Base-by-base conservation (phyloP, 2,888 invertebrate genomes). In the Zygaena filipendulae region DNA sequence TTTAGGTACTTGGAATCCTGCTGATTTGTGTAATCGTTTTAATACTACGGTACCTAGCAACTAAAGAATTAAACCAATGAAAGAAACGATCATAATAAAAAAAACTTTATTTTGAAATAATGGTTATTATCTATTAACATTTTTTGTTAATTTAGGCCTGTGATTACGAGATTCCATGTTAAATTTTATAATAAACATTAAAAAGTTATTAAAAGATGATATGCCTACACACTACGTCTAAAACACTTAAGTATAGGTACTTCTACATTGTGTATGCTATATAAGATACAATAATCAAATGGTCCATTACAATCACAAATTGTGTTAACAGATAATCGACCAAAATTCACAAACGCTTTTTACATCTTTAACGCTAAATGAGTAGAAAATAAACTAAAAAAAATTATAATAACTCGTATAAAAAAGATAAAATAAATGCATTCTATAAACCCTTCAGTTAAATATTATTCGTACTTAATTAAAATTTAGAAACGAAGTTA, bases 111-210 rank as follows among this genome's bases (percentile, higher is more conserved):
- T 77, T 74, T 70, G 69, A 72, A 74, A 61, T 63, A 66, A 62
- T 75, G 77, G 79, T 75, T 77, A 77, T 77, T 79, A 79, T 71
- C 79, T 74, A 79, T 79, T 75, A 79, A 79, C 79, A 72, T 45
- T 51, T 57, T 61, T 62, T 61, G 71, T 72, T 75, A 47, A 61
- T 42, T 71, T 77, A 79, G 79, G 75, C 74, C 72, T 50, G 66
- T 59, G 64, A 63, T 62, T 61, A 70, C 57, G 59, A 62, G 48
- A 56, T 46, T 54, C 51, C 53, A 49, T 55, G 57, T 69, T 69
- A 71, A 63, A n/a, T n/a, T n/a, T n/a, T n/a, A n/a, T n/a, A n/a
- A n/a, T n/a, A n/a, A 58, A 50, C 58, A 61, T 63, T 64, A 66
- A 58, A 66, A 47, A 43, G 56, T 68, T 68, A 62, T 67, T 71